Base-by-base conservation (phyloP, 2,888 invertebrate species). In the Orthosia gothica region DNA sequence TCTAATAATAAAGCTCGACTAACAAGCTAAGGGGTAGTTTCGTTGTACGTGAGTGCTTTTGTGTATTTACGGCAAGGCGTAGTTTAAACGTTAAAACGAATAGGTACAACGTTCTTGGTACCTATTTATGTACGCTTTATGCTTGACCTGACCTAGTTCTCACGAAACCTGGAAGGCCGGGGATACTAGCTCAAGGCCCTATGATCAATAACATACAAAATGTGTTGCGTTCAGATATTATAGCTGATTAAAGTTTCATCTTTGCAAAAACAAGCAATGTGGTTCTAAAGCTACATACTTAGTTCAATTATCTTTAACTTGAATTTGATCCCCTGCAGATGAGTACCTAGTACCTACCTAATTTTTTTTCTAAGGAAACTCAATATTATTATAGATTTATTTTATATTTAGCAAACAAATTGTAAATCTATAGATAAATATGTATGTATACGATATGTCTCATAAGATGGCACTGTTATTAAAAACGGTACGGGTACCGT, bases 101-200 rank as follows among this genome's bases (percentile, higher is more conserved):
- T 32, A 32, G 32, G 32, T 40, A 15, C n/a, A 40, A 75, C 62
- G 52, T 47, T 64, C 59, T 61, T 59, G 52, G 7, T 40, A 40
- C 40, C 40, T 62, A 63, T 63, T 54, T 55, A n/a, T 32, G 23
- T 73, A 40, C 40, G 40, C 40, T 40, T 40, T 40, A 40, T 40
- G 52, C 3, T 16, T 71, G 62, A 71, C 78, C 74, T 77, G 80
- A 80, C 81, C 78, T 67, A 81, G 63, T 75, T 78, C 49, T 18
- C 26, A 23, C 40, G 20, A 40, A 20, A 62, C 57, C 75, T 75
- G 67, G 58, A 63, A 54, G 76, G 54, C 66, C 18, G 32, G 49
- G 57, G 40, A 50, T 45, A 45, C 52, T 55, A 76, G 67, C 49
- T 50, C 52, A 50, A 61, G 64, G 58, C 57, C 50, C 32, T 5